phyloP scores from a whole-genome alignment of 2,888 invertebrate genomes.

The Caenorhabditis sp. region DNA sequence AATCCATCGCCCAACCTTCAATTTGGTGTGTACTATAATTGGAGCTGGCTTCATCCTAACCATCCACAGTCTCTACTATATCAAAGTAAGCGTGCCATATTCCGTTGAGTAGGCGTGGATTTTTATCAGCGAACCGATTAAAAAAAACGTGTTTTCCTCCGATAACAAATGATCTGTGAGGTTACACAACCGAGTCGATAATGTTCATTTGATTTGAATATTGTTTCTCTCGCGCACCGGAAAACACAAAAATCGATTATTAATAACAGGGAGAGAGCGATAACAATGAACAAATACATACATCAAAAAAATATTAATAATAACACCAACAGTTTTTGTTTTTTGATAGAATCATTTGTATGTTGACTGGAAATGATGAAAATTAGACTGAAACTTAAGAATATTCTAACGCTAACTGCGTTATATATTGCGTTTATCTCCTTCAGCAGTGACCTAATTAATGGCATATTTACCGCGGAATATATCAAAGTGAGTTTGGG shows the following conservation, averaged over 20 bases:
- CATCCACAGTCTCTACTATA: constrained; percentile 33
- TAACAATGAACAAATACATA: not conserved
- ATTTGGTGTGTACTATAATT: constrained; percentile 20
- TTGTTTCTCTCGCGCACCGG: constrained; percentile 2
- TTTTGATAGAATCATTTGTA: too few species aligned
- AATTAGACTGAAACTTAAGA: not conserved
- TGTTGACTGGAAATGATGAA: not conserved
- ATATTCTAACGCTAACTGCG: not conserved
- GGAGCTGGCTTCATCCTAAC: constrained; percentile 32
- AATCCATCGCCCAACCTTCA: constrained; percentile 21
- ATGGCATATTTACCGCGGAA: not conserved
- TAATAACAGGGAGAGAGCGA: constrained; percentile 11
- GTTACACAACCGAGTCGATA: not conserved
- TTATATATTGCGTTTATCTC: not conserved
- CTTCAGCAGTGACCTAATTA: not conserved
- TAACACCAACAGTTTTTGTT: too few species aligned
- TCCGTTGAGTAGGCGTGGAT: too few species aligned
- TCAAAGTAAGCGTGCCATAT: constrained; percentile 36
- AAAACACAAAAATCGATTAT: not conserved
- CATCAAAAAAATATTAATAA: too few species aligned
- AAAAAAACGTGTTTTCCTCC: too few species aligned
- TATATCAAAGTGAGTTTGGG: not conserved
- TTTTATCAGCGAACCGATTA: too few species aligned
- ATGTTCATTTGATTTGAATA: not conserved
- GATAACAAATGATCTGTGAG: too few species aligned